These are phyloP conservation scores for Halcyon senegalensis DNA, from an alignment of 2,113 vertebrate species.

Conservation along the genomic window DNA sequence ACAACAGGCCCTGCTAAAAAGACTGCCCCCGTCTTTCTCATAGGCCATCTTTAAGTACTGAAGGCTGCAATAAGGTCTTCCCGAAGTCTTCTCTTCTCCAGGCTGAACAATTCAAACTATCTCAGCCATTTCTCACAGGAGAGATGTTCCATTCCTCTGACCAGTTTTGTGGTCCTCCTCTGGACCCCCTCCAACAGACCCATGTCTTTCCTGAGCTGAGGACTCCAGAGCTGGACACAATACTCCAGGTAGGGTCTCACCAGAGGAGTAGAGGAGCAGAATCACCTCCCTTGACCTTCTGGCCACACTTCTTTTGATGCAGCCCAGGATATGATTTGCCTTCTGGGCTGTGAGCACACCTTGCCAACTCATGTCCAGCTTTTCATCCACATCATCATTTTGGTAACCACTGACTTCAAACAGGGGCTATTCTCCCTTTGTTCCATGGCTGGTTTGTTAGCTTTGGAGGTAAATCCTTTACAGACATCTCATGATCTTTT, in stretches of 20 bases:
- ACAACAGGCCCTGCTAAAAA: not conserved
- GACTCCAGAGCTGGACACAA: not conserved
- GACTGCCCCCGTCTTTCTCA: not conserved
- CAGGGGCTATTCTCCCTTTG: not conserved
- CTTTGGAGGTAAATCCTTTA: slow-evolving; percentile 20
- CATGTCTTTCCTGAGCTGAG: not conserved
- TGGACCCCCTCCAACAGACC: not conserved
- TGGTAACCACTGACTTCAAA: not conserved
- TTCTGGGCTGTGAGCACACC: not conserved
- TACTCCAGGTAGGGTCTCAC: not conserved
- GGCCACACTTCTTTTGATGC: not conserved
- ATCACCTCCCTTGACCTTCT: not conserved
- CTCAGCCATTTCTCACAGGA: not conserved
- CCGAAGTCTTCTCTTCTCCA: not conserved
- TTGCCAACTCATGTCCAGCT: not conserved
- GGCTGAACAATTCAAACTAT: not conserved
- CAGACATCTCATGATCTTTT: not conserved
- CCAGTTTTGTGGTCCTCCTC: not conserved
- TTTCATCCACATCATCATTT: not conserved
- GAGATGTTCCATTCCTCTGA: not conserved
- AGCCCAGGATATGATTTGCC: not conserved
- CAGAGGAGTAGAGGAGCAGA: not conserved
- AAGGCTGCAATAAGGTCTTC: not conserved
- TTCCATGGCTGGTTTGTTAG: not conserved
- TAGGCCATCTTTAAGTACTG: not conserved